Conservation (phyloP, 2,888 invertebrate genomes). For the Agonopterix alstromeriana region DNA sequence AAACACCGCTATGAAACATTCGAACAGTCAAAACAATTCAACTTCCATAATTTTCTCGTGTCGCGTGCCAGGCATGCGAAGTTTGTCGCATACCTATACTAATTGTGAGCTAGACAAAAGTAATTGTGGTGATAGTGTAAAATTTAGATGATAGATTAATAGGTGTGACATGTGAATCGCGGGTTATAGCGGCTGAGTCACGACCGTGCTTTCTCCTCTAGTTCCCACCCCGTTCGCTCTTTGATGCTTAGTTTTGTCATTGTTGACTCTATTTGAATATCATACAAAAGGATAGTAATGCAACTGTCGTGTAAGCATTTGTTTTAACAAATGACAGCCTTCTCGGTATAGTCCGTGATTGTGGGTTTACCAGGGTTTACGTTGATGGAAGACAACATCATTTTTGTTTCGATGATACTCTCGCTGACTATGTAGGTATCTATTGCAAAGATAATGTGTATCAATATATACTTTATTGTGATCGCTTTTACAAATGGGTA, state of each 20-base stretch:
- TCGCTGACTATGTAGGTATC: too few species aligned
- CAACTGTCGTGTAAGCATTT: conserved; percentile 13
- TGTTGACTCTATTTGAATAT: conserved; percentile 17
- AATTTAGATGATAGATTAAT: conserved; percentile 22
- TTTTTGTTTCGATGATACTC: too few species aligned
- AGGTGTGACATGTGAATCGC: conserved; percentile 21
- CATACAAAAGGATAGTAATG: conserved; percentile 16
- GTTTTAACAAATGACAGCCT: conserved; percentile 14
- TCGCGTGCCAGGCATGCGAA: too few species aligned
- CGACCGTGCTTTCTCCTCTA: conserved; percentile 29
- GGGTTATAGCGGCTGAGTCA: conserved; percentile 20
- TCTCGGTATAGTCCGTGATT: conserved; percentile 20
- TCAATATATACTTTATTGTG: too few species aligned
- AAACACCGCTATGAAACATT: too few species aligned
- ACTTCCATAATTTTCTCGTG: too few species aligned
- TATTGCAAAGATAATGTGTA: too few species aligned
- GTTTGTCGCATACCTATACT: too few species aligned
- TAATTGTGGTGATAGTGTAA: background rate
- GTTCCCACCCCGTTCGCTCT: conserved; percentile 27
- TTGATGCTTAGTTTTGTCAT: conserved; percentile 14
- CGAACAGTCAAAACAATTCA: too few species aligned
- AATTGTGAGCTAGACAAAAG: too few species aligned
- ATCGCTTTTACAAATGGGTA: too few species aligned
- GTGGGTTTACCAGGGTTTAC: conserved; percentile 7
- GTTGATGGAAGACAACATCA: too few species aligned